A percentile compares a stretch with the other conserved stretches of the same genome.
Evolutionary conservation across 2,888 invertebrate species (phyloP).

Genomic region (Altica lythri): DNA sequence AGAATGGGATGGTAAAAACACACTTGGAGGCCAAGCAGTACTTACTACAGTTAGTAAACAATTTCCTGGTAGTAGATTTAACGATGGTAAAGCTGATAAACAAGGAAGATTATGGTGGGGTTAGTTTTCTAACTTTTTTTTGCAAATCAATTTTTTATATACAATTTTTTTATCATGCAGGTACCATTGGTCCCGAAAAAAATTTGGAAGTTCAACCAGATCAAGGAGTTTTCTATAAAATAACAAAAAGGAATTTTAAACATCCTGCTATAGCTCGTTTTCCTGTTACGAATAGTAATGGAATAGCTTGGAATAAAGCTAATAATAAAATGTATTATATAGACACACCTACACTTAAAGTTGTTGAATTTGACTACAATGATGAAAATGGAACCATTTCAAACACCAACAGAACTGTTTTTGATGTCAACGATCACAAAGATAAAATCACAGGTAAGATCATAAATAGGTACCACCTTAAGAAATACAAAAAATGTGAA

Average conservation of each 20-base stretch:
- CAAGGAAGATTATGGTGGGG: slow-evolving; percentile 64
- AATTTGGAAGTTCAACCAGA: slow-evolving; percentile 51
- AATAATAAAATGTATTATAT: slow-evolving; percentile 77
- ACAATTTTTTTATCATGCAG: slow-evolving; percentile 50
- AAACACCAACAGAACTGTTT: slow-evolving; percentile 30
- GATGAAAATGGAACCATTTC: slow-evolving; percentile 60
- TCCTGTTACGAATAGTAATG: slow-evolving; percentile 74
- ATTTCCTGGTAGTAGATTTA: slow-evolving; percentile 60
- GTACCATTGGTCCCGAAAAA: slow-evolving; percentile 68
- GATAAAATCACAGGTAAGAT: slow-evolving; percentile 26
- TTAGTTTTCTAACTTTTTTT: slow-evolving; percentile 43
- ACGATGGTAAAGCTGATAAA: slow-evolving; percentile 66
- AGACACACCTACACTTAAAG: slow-evolving; percentile 69
- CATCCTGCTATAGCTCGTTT: slow-evolving; percentile 47
- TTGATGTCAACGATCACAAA: slow-evolving; percentile 34
- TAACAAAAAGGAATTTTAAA: slow-evolving; percentile 54
- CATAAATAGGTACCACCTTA: too few species aligned
- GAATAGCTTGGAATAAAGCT: slow-evolving; percentile 75
- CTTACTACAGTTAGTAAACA: slow-evolving; percentile 58
- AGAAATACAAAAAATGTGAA: not conserved
- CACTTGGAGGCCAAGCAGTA: slow-evolving; percentile 33
- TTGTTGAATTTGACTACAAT: slow-evolving; percentile 74
- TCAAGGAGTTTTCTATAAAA: slow-evolving; percentile 64
- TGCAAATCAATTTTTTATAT: too few species aligned
- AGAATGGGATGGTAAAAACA: slow-evolving; percentile 58